Evolutionary conservation across 2,888 invertebrate species (phyloP).

Genomic region (Pogonocherus hispidulus): DNA sequence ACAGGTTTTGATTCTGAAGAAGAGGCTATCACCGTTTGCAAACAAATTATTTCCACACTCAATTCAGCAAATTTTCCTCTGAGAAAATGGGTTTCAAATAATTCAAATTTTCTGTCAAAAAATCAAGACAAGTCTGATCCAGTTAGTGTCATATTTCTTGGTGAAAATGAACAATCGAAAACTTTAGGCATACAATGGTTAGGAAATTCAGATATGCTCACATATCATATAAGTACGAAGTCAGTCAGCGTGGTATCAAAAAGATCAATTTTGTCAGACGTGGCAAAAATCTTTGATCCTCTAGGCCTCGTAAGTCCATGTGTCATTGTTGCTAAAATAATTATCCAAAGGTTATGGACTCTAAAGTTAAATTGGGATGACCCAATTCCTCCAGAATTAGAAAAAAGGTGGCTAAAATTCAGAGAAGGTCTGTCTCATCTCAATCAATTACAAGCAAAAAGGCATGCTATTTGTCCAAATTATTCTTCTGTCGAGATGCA

Average conservation of each 20-base stretch:
- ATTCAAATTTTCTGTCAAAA: background rate
- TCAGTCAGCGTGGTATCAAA: too few species aligned
- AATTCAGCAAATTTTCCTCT: slow-evolving; percentile 12
- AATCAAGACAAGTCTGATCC: background rate
- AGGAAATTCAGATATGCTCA: too few species aligned
- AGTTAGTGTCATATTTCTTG: background rate
- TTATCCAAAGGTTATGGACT: background rate
- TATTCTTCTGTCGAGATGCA: background rate
- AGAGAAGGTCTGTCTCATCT: slow-evolving; percentile 1
- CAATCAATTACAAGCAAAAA: slow-evolving; percentile 16
- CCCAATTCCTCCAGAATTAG: background rate
- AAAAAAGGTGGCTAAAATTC: slow-evolving; percentile 12
- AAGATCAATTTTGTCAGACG: slow-evolving; percentile 14
- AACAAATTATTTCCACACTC: slow-evolving; percentile 19
- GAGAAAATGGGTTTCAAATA: slow-evolving; percentile 31
- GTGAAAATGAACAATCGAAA: too few species aligned
- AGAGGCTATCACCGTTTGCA: background rate
- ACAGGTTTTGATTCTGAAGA: background rate
- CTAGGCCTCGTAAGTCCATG: slow-evolving; percentile 17
- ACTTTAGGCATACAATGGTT: too few species aligned
- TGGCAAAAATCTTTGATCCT: slow-evolving; percentile 30
- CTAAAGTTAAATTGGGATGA: background rate
- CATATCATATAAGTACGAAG: too few species aligned
- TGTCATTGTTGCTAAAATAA: slow-evolving; percentile 9
- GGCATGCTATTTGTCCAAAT: slow-evolving; percentile 6